These are phyloP conservation scores for Thomomys bottae DNA, from an alignment of 2,113 vertebrate genomes.

Conservation along the genomic window DNA sequence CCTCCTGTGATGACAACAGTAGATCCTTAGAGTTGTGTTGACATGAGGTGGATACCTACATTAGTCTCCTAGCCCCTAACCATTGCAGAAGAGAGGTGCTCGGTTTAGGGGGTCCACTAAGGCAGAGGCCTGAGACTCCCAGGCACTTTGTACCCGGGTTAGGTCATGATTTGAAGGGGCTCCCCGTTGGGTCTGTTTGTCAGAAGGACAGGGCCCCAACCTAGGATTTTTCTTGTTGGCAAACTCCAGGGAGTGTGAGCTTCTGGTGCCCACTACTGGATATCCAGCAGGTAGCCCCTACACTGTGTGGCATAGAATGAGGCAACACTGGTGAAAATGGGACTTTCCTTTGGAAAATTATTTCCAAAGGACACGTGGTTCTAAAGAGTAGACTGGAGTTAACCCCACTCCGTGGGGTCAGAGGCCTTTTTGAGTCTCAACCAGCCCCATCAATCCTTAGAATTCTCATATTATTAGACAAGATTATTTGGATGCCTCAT, in stretches of 20 bases:
- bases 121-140: accelerated
- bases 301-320: too few relatives aligned
- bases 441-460: background rate
- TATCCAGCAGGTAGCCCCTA: background rate
- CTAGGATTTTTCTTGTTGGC: background rate
- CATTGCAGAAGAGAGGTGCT: too few relatives aligned
- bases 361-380: background rate
- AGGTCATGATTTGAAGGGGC: too few relatives aligned
- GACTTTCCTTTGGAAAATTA: background rate
- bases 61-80: too few relatives aligned
- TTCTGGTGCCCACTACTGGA: background rate
- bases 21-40: accelerated
- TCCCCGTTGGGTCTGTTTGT: too few relatives aligned
- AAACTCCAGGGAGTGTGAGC: background rate
- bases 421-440: background rate
- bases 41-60: background rate
- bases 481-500: background rate
- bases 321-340: background rate
- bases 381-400: background rate
- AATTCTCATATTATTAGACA: background rate
- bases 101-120: accelerated
- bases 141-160: accelerated
- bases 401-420: too few relatives aligned
- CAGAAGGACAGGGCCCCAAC: background rate
- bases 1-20: accelerated